Conservation (phyloP, 2,888 invertebrate species). For the Sycophila texana region DNA sequence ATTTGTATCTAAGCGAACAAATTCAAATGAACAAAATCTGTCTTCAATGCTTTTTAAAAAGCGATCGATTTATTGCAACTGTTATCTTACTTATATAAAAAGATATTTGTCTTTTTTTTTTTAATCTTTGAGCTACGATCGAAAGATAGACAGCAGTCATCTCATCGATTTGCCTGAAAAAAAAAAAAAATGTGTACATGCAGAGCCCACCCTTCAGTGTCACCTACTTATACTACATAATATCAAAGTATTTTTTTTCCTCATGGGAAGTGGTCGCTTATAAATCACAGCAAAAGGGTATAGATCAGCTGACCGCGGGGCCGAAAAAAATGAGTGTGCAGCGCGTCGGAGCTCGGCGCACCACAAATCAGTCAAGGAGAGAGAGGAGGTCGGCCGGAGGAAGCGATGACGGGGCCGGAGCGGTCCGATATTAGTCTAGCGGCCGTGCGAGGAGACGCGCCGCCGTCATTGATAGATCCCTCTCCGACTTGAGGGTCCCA, state of each 20-base stretch:
- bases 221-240: too few species aligned
- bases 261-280: constrained; percentile 44
- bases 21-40: too few species aligned
- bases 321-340: not conserved
- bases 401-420: constrained; percentile 48
- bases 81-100: too few species aligned
- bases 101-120: too few species aligned
- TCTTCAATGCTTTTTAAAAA: too few species aligned
- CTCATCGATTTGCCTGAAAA: too few species aligned
- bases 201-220: too few species aligned
- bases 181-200: too few species aligned
- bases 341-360: not conserved
- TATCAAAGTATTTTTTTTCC: constrained; percentile 27
- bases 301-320: constrained; percentile 13
- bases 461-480: constrained; percentile 66
- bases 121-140: too few species aligned
- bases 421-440: constrained; percentile 45
- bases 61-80: too few species aligned
- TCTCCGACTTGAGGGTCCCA: constrained; percentile 60
- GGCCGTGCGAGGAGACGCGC: constrained; percentile 51
- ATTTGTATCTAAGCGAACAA: too few species aligned
- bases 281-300: constrained; percentile 41
- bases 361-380: constrained; percentile 43
- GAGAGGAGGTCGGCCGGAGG: constrained; percentile 5
- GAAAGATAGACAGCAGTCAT: too few species aligned